Percentiles rank a stretch among this genome's conserved stretches.
phyloP scores from a whole-genome alignment of 92 coral and sea anemone species.

The Phenganax stokvisi region DNA sequence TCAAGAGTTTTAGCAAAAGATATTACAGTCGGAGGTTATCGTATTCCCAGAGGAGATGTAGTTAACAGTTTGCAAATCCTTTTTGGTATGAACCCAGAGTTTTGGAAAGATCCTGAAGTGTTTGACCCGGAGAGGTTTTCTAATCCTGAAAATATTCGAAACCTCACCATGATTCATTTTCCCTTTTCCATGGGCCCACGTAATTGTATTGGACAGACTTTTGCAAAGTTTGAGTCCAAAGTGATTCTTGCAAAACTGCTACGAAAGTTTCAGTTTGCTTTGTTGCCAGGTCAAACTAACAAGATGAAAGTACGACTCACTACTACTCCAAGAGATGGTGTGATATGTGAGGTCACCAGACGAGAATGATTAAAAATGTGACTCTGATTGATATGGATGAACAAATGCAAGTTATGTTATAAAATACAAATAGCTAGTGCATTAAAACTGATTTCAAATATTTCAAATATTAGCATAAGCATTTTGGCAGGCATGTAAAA shows the following conservation, averaged over 20 bases:
- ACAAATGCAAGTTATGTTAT: too few species aligned
- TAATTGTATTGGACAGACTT: constrained; percentile 22
- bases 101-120: constrained; percentile 34
- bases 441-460: too few species aligned
- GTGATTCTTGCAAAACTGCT: constrained; percentile 10
- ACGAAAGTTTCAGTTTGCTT: background rate
- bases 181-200: constrained; percentile 40
- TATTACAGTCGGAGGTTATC: constrained; percentile 49
- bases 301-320: background rate
- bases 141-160: background rate
- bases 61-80: constrained; percentile 31
- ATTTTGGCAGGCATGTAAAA: too few species aligned
- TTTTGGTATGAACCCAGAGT: constrained; percentile 50
- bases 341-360: constrained; percentile 1
- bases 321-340: constrained; percentile 5
- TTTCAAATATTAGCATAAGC: too few species aligned
- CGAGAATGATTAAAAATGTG: background rate
- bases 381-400: background rate
- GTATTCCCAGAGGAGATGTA: constrained; percentile 44
- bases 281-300: constrained; percentile 19
- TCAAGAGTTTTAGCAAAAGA: constrained; percentile 42
- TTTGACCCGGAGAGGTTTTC: constrained; percentile 40
- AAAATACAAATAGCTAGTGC: too few species aligned
- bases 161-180: constrained; percentile 3
- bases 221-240: constrained; percentile 36